Evolutionary conservation across 1,140 invertebrate genomes (phyloP).

Genomic region (Papilio helenus): DNA sequence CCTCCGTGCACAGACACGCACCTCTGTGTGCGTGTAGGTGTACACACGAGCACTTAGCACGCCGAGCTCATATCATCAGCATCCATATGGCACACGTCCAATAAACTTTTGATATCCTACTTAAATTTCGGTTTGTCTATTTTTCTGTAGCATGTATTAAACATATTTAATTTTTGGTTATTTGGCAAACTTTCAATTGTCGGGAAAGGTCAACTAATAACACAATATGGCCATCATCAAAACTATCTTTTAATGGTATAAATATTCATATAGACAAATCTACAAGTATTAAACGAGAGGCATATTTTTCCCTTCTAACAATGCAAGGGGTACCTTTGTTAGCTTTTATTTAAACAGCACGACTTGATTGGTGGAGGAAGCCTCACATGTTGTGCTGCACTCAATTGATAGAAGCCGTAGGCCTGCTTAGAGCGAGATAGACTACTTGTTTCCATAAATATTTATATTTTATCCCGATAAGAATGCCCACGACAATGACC

Average conservation of each 20-base stretch:
- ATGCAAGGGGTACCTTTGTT: background rate
- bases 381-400: background rate
- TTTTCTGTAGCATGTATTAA: constrained; percentile 1
- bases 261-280: background rate
- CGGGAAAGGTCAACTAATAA: constrained; percentile 4
- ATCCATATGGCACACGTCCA: background rate
- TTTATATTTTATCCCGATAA: background rate
- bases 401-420: constrained; percentile 4
- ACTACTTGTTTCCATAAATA: background rate
- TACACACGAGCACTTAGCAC: constrained; percentile 11
- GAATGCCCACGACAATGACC: background rate
- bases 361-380: background rate
- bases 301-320: background rate
- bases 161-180: background rate
- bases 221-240: background rate
- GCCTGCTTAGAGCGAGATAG: background rate
- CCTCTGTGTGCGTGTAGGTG: constrained; percentile 14
- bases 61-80: background rate
- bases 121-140: constrained; percentile 24
- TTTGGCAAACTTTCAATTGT: background rate
- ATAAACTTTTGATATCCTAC: constrained; percentile 14
- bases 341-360: background rate
- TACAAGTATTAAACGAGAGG: background rate
- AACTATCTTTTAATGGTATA: background rate
- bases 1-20: constrained; percentile 45